These are phyloP conservation scores for Calycopis cecrops DNA, from an alignment of 1,140 invertebrate genomes.

Conservation along the genomic window DNA sequence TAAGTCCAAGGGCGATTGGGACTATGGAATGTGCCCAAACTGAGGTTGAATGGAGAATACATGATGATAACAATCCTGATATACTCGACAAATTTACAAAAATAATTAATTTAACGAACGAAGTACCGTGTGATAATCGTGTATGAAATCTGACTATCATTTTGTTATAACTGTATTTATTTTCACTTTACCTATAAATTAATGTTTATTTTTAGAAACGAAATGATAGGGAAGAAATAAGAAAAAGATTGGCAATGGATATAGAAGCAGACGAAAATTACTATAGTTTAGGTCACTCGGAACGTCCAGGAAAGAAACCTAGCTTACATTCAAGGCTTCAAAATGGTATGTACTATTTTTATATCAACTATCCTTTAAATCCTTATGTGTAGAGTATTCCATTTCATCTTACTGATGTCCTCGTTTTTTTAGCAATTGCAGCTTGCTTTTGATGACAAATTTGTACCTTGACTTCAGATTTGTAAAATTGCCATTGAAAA, in stretches of 20 bases:
- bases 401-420: no score
- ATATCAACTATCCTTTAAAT: no score
- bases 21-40: constrained; percentile 55
- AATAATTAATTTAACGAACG: constrained; percentile 76
- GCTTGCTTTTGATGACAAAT: no score
- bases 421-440: no score
- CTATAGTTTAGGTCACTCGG: constrained; percentile 75
- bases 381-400: no score
- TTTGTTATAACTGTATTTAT: constrained; percentile 7
- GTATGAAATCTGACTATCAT: constrained; percentile 43
- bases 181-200: not conserved
- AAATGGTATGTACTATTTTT: constrained; percentile 79
- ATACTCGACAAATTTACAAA: constrained; percentile 81
- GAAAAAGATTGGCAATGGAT: constrained; percentile 90
- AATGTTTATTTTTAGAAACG: constrained; percentile 79
- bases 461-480: no score
- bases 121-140: constrained; percentile 47
- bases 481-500: no score
- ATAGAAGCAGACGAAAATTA: constrained; percentile 84
- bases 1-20: constrained; percentile 59
- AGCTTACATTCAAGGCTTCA: constrained; percentile 91
- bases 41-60: constrained; percentile 59
- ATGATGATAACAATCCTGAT: constrained; percentile 66
- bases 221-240: constrained; percentile 94
- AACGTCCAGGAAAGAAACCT: constrained; percentile 85